Percentiles rank a stretch among this genome's conserved stretches.
Conservation (phyloP, 2,797 vertebrate species). For the Sus cebifrons region DNA sequence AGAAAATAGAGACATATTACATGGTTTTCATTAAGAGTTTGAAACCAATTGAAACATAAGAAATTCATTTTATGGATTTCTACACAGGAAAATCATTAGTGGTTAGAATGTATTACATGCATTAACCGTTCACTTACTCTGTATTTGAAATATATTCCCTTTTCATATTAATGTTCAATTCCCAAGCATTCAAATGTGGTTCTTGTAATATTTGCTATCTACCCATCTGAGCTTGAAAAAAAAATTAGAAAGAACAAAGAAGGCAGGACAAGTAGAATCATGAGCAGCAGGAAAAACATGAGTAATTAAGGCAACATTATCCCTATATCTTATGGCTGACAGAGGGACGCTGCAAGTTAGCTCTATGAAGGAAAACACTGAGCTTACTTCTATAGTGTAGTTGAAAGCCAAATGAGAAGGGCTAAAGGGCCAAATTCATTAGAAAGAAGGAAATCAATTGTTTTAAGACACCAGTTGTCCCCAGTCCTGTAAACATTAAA, state of each 20-base stretch:
- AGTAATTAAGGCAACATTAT: slow-evolving; percentile 85
- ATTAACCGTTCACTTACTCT: slow-evolving; percentile 72
- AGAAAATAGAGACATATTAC: background rate
- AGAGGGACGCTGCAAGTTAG: slow-evolving; percentile 84
- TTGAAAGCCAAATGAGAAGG: slow-evolving; percentile 82
- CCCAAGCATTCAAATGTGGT: slow-evolving; percentile 72
- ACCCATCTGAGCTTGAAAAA: slow-evolving; percentile 85
- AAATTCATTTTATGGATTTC: background rate
- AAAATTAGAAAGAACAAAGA: slow-evolving; percentile 83
- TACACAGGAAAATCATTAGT: background rate
- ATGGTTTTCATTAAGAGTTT: background rate
- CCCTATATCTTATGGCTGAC: slow-evolving; percentile 86
- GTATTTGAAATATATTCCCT: slow-evolving; percentile 67
- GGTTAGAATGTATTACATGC: background rate
- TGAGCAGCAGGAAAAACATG: slow-evolving; percentile 86
- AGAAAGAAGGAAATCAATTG: slow-evolving; percentile 80
- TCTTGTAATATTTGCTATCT: slow-evolving; percentile 82
- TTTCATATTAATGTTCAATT: slow-evolving; percentile 67
- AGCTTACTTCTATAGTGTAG: slow-evolving; percentile 76
- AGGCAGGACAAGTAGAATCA: slow-evolving; percentile 85
- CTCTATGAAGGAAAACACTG: slow-evolving; percentile 85
- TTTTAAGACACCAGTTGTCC: slow-evolving; percentile 73
- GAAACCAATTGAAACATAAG: background rate
- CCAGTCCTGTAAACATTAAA: slow-evolving; percentile 79
- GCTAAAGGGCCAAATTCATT: slow-evolving; percentile 83